phyloP scores from a whole-genome alignment of 2,888 invertebrate species.

The Lasioglossum vierecki region DNA sequence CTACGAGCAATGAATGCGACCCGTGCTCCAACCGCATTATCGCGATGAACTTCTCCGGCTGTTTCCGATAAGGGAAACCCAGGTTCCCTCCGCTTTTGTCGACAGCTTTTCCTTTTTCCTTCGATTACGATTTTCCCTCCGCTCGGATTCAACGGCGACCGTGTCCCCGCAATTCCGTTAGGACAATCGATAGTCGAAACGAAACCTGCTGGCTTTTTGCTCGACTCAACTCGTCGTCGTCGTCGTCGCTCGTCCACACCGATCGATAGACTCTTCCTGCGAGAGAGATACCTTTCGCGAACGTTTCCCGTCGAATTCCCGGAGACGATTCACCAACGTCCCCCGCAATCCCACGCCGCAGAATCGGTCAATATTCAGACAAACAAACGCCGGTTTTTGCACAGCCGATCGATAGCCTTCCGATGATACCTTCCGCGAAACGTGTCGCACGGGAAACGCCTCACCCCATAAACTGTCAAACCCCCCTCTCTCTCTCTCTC shows the following conservation, averaged over 20 bases:
- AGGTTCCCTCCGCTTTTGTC: background rate
- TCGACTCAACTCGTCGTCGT: background rate
- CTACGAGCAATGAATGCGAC: slow-evolving; percentile 29
- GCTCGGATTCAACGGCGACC: background rate
- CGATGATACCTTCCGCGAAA: slow-evolving; percentile 10
- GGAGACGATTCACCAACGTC: background rate
- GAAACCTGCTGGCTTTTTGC: background rate
- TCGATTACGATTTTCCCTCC: background rate
- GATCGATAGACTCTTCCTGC: slow-evolving; percentile 45
- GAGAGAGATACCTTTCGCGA: slow-evolving; percentile 1
- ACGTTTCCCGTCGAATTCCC: background rate
- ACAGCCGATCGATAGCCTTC: background rate
- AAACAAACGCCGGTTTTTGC: background rate
- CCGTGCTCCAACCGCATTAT: background rate
- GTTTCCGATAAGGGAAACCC: slow-evolving; percentile 35
- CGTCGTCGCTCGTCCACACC: background rate
- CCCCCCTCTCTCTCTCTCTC: background rate
- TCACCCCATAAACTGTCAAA: slow-evolving; percentile 32
- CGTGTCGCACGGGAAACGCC: slow-evolving; percentile 45
- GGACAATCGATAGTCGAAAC: background rate
- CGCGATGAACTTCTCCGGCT: slow-evolving; percentile 2
- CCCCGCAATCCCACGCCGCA: background rate
- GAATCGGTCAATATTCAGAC: slow-evolving; percentile 1
- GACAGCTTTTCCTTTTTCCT: background rate
- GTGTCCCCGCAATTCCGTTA: background rate